Evolutionary conservation across 2,797 vertebrate genomes (phyloP).

Genomic region (Chiloscyllium punctatum): DNA sequence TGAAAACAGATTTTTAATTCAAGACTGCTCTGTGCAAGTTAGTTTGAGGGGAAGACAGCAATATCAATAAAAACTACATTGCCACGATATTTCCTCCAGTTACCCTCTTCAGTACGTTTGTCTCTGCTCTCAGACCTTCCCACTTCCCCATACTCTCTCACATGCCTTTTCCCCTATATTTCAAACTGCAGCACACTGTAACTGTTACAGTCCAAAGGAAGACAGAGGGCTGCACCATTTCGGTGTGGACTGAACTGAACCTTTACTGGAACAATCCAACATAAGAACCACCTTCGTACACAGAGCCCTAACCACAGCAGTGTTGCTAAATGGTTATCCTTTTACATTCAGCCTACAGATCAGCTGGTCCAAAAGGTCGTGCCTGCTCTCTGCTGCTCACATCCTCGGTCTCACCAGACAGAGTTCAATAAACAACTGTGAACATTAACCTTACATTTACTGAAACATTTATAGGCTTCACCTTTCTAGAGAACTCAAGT

Average conservation of each 20-base stretch:
- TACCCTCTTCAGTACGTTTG: not conserved
- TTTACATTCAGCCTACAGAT: not conserved
- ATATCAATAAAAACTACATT: not conserved
- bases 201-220: not conserved
- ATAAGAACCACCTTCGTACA: not conserved
- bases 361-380: not conserved
- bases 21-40: not conserved
- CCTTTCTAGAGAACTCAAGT: not conserved
- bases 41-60: not conserved
- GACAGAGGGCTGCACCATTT: not conserved
- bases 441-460: not conserved
- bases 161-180: not conserved
- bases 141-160: conserved; percentile 10
- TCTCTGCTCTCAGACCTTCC: not conserved
- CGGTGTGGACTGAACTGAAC: not conserved
- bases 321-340: not conserved
- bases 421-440: not conserved
- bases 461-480: not conserved
- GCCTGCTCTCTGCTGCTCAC: not conserved
- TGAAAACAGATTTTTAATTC: not conserved
- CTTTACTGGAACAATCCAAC: not conserved
- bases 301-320: not conserved
- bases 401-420: not conserved
- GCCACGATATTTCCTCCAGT: not conserved
- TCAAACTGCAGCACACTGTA: not conserved